Conservation (phyloP, 2,888 invertebrate genomes). For the Synanthedon tipuliformis region DNA sequence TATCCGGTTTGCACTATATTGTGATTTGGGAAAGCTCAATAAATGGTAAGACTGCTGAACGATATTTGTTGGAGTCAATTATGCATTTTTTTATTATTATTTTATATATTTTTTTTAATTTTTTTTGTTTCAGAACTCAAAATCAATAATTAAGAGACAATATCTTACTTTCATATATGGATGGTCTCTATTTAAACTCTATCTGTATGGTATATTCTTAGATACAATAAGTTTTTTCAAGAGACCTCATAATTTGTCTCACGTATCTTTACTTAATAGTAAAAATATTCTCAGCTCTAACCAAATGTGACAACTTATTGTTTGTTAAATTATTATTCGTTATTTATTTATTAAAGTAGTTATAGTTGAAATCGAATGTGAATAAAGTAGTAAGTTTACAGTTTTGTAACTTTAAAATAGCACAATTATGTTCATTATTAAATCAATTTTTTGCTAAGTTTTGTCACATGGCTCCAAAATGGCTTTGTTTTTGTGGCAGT, state of each 20-base stretch:
- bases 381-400: background rate
- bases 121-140: slow-evolving; percentile 38
- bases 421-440: background rate
- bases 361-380: background rate
- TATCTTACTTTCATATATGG: slow-evolving; percentile 37
- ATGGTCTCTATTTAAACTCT: slow-evolving; percentile 46
- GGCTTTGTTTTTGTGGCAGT: too few relatives aligned
- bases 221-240: slow-evolving; percentile 18
- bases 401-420: background rate
- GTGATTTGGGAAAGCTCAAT: too few relatives aligned
- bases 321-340: too few relatives aligned
- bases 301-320: background rate
- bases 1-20: too few relatives aligned
- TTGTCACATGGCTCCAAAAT: background rate
- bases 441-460: background rate
- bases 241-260: background rate
- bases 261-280: background rate
- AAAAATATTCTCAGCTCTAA: background rate
- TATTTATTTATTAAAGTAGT: background rate
- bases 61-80: background rate
- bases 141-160: slow-evolving; percentile 27
- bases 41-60: background rate
- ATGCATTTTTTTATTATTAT: background rate
- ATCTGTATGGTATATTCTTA: slow-evolving; percentile 43
- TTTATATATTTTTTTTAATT: slow-evolving; percentile 5